Evolutionary conservation across 1,140 invertebrate species (phyloP), one percentile per base, ranked within the genome.

Genomic region (Hermetia illucens): DNA sequence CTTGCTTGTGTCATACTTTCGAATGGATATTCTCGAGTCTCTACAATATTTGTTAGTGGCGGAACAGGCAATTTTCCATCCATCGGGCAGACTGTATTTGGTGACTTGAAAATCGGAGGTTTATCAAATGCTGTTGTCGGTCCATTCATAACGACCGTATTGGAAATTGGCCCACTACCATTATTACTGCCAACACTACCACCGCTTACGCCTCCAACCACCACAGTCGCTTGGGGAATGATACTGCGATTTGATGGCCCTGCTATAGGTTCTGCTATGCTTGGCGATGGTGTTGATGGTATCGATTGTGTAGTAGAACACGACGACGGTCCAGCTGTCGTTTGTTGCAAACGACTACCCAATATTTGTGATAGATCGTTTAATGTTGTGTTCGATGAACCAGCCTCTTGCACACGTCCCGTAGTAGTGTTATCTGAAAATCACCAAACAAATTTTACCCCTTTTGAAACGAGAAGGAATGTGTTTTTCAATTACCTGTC

Each of bases 1-100:
- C 69, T 56, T 34, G 84, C 84, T 52, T 89, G 85, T 36, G 82
- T 85, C 85, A 91, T 89, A 58, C 84, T 88, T 45, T 82, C 79
- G 57, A 88, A 91, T 13, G 86, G 84, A 62, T 82, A 89, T 48
- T 76, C 63, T 13, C 69, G 47, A 45, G 45, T 45, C 18, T 69
- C 67, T 20, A 52, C 50, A 16, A 66, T 52, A 33, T 65, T 53
- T 13, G 61, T 59, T 46, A 66, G 60, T 43, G 63, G 62, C 46
- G 61, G 61, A 39, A 62, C 57, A 20, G 71, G 74, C 40, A 75
- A 69, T 58, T 75, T 74, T 50, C 75, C 76, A 52, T 83, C 80
- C 61, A 79, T 74, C 1, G 82, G 81, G 38, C 82, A 84, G 20
- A 86, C 79, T 32, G 83, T 83, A 59, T 85, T 86, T 24, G 81